A percentile compares a stretch with the other conserved stretches of the same genome.
These are phyloP conservation scores for Nothobranchius kuhntae DNA, from an alignment of 2,113 vertebrate genomes.

Conservation along the genomic window DNA sequence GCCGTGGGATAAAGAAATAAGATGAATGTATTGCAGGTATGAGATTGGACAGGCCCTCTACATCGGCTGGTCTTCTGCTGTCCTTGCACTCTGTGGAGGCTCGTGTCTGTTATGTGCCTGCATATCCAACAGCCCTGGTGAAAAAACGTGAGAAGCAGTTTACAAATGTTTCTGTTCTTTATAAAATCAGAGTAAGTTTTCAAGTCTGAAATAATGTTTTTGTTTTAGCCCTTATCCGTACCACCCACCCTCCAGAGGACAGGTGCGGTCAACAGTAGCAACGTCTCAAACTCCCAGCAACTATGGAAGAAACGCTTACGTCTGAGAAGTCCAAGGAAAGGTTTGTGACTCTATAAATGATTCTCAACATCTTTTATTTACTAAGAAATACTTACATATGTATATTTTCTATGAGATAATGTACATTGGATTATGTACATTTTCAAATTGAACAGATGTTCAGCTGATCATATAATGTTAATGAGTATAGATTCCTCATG, in stretches of 20 bases:
- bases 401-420: background rate
- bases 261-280: constrained; percentile 23
- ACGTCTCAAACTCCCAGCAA: constrained; percentile 57
- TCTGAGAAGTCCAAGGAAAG: constrained; percentile 45
- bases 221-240: constrained; percentile 56
- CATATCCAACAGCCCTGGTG: constrained; percentile 12
- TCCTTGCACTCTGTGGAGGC: constrained; percentile 72
- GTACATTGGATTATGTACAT: no score
- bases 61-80: constrained; percentile 79
- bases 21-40: constrained; percentile 63
- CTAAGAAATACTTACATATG: background rate
- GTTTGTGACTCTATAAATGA: background rate
- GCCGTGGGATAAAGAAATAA: background rate
- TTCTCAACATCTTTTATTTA: background rate
- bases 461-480: no score
- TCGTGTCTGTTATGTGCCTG: constrained; percentile 69
- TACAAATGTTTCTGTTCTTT: background rate
- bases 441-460: no score
- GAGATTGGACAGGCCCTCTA: constrained; percentile 80
- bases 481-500: background rate
- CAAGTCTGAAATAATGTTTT: background rate
- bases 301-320: constrained; percentile 74
- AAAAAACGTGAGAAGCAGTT: constrained; percentile 63
- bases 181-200: background rate
- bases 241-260: constrained; percentile 53